These are phyloP conservation scores for Apodemia duryi DNA, from an alignment of 2,888 invertebrate species.

Conservation along the genomic window DNA sequence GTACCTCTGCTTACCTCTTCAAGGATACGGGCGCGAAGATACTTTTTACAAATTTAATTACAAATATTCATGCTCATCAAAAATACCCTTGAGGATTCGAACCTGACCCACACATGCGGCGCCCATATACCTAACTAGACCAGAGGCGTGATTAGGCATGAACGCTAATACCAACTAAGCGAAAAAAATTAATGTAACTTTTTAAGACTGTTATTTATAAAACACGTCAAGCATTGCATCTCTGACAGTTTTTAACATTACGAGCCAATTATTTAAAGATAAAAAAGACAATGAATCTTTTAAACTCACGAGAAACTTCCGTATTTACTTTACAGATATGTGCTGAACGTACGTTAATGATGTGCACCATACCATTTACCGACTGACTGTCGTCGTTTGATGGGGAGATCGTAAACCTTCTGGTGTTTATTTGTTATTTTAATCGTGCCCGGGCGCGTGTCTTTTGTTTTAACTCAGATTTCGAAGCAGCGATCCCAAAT, in stretches of 20 bases:
- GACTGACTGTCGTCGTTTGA: slow-evolving; percentile 11
- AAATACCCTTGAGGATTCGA: too few relatives aligned
- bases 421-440: slow-evolving; percentile 10
- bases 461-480: slow-evolving; percentile 17
- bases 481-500: not conserved
- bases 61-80: too few relatives aligned
- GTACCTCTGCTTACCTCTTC: too few relatives aligned
- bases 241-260: not conserved
- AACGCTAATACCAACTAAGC: too few relatives aligned
- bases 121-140: too few relatives aligned
- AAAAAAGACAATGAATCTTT: slow-evolving; percentile 10
- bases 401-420: slow-evolving; percentile 14
- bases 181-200: too few relatives aligned
- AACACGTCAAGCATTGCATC: too few relatives aligned
- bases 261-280: slow-evolving; percentile 8
- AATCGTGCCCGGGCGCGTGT: slow-evolving; percentile 15
- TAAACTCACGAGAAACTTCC: not conserved
- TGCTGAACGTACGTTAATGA: slow-evolving; percentile 6
- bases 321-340: slow-evolving; percentile 4
- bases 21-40: too few relatives aligned
- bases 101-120: too few relatives aligned
- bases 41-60: too few relatives aligned
- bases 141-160: too few relatives aligned
- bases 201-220: too few relatives aligned
- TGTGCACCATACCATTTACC: not conserved